Base-by-base conservation (phyloP, 2,888 invertebrate species). In the Synanthedon vespiformis region DNA sequence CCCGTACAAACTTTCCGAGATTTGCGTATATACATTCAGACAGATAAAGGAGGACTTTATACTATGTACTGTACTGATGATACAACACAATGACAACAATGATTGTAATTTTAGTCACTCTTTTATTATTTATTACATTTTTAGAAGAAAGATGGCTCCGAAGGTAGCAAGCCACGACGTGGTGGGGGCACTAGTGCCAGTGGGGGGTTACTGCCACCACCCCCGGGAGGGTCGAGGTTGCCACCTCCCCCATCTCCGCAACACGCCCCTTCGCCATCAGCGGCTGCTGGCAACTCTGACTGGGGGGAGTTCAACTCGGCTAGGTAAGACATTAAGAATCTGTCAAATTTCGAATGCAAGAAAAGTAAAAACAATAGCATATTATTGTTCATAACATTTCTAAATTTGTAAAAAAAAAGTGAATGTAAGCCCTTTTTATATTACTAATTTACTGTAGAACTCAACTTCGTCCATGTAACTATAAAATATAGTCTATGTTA, bases 101-200 rank as follows among this genome's bases (percentile, higher is more conserved):
- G n/a, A 27, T 27, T 27, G 6, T 27, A 27, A 27, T 44, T n/a
- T 40, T 34, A 27, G 27, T 16, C 49, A 49, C 4, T 40, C 8
- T 11, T 52, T 22, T 40, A 14, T 34, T 18, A 49, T 40, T 11
- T 34, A 10, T 6, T 2, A 34, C 2, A 22, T 58, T 56, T 78
- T 12, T 70, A 95, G 95, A 96, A 96, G 89, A 96, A 95, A 78
- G 96, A 96, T 80, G 95, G 95, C 18, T 91, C 90, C 52, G 95
- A 96, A 70, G 89, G 90, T 12, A 90, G 92, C 55, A 92, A 92
- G 66, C 85, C 92, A 3, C 75, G 90, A 4, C 89, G 90, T 27
- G 83, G 88, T 3, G 82, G 80, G 0, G 77, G 76, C 1, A 80
- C 83, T 1, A 80, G 80, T 1, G 73, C 81, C 2, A 90, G 90